These are phyloP conservation scores for Gorsachius goisagi DNA, from an alignment of 2,113 vertebrate species.

Conservation along the genomic window DNA sequence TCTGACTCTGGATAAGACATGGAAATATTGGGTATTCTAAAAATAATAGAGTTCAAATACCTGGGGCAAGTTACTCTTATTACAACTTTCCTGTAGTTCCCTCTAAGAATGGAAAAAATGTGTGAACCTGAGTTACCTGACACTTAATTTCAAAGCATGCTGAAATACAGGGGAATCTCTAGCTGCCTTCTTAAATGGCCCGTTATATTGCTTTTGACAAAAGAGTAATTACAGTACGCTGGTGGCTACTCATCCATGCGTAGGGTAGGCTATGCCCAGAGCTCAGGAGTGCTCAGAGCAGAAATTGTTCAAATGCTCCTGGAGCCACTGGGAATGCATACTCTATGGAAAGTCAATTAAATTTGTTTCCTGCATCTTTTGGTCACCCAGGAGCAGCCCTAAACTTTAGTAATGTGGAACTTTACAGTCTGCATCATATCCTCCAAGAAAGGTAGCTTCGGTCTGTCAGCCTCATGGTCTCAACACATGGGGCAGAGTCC, in stretches of 20 bases:
- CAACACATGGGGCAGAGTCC: rapidly evolving
- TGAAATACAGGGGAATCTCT: neutral
- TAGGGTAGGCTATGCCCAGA: neutral
- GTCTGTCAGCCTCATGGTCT: no score
- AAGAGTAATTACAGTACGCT: neutral
- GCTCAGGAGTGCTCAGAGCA: neutral
- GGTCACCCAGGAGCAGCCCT: neutral
- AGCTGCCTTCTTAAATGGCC: neutral
- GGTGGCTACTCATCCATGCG: neutral
- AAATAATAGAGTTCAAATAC: neutral
- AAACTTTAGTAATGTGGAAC: neutral
- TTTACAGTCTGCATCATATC: neutral
- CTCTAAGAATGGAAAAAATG: slow-evolving; percentile 19
- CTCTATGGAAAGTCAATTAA: neutral
- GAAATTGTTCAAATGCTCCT: neutral
- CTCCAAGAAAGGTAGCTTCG: neutral
- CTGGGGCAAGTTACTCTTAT: neutral
- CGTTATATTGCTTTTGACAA: neutral
- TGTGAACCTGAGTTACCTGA: neutral
- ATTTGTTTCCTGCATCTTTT: neutral
- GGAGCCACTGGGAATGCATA: neutral
- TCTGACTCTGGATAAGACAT: neutral
- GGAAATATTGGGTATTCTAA: neutral
- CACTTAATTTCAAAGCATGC: neutral
- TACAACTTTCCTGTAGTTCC: neutral